Percentiles rank a stretch among this genome's conserved stretches.
These are phyloP conservation scores for Cabera pusaria DNA, from an alignment of 2,888 invertebrate genomes.

Conservation along the genomic window DNA sequence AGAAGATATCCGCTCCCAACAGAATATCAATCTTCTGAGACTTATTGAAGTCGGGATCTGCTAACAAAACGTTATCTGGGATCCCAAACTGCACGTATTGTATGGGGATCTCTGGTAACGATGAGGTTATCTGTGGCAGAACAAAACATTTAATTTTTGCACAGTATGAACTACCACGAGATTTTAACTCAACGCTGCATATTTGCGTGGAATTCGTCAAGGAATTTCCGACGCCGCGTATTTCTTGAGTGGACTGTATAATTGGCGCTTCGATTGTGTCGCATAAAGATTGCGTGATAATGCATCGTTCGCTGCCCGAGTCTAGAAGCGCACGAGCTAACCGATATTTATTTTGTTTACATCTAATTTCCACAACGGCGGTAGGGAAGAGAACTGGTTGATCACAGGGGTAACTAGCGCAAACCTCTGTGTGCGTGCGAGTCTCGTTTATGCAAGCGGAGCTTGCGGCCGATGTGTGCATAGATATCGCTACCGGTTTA, in stretches of 20 bases:
- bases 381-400: neutral
- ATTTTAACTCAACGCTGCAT: neutral
- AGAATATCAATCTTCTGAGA: too few species aligned
- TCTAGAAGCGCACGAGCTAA: conserved; percentile 13
- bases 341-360: neutral
- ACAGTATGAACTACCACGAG: neutral
- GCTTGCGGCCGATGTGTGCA: too few species aligned
- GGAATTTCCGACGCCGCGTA: conserved; percentile 28
- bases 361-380: neutral
- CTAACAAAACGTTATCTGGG: too few species aligned
- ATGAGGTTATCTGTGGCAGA: too few species aligned
- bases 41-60: too few species aligned
- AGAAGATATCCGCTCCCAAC: conserved; percentile 28
- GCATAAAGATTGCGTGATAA: conserved; percentile 29
- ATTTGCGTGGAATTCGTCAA: conserved; percentile 15
- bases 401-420: too few species aligned
- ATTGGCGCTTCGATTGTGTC: conserved; percentile 20
- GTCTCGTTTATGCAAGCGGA: too few species aligned
- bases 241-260: conserved; percentile 31
- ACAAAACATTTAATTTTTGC: too few species aligned
- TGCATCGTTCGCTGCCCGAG: conserved; percentile 30
- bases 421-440: too few species aligned
- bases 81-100: conserved; percentile 10
- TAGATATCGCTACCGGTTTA: too few species aligned
- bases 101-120: conserved; percentile 17